These are phyloP conservation scores for Albula glossodonta DNA, from an alignment of 2,113 vertebrate species.

Conservation along the genomic window DNA sequence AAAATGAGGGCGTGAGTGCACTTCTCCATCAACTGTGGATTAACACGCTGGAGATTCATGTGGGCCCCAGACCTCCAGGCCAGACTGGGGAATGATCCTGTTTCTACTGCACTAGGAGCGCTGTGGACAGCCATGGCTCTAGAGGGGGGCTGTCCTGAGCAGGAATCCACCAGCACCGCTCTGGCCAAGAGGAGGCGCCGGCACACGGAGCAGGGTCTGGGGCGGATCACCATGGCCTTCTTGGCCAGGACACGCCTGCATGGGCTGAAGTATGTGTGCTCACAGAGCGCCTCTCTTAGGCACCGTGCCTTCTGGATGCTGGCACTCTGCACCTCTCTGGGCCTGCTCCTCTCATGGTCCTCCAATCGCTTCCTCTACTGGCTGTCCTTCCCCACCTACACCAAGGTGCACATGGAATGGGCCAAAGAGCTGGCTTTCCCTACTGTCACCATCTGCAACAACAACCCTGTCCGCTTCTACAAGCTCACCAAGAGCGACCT, in stretches of 20 bases:
- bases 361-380: conserved; percentile 91
- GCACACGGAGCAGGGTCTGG: conserved; percentile 25
- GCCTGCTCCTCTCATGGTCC: conserved; percentile 91
- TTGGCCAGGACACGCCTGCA: conserved; percentile 82
- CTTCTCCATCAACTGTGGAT: conserved; percentile 47
- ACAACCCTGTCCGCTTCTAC: conserved; percentile 93
- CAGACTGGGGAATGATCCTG: conserved; percentile 74
- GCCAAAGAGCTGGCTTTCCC: conserved; percentile 91
- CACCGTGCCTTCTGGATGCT: conserved; percentile 88
- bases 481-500: conserved; percentile 95
- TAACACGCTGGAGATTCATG: conserved; percentile 69
- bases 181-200: neutral
- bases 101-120: conserved; percentile 64
- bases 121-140: conserved; percentile 74
- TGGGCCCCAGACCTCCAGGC: conserved; percentile 66
- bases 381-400: conserved; percentile 93
- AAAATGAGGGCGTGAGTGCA: neutral
- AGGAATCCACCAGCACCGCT: conserved; percentile 58
- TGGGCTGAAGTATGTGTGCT: conserved; percentile 83
- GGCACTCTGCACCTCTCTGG: conserved; percentile 87
- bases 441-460: conserved; percentile 95
- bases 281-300: conserved; percentile 72
- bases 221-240: conserved; percentile 57
- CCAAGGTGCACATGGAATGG: conserved; percentile 89
- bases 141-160: conserved; percentile 64